A percentile compares a stretch with the other conserved stretches of the same genome.
Conservation (phyloP, 2,888 invertebrate species). For the Andrena trimmerana region DNA sequence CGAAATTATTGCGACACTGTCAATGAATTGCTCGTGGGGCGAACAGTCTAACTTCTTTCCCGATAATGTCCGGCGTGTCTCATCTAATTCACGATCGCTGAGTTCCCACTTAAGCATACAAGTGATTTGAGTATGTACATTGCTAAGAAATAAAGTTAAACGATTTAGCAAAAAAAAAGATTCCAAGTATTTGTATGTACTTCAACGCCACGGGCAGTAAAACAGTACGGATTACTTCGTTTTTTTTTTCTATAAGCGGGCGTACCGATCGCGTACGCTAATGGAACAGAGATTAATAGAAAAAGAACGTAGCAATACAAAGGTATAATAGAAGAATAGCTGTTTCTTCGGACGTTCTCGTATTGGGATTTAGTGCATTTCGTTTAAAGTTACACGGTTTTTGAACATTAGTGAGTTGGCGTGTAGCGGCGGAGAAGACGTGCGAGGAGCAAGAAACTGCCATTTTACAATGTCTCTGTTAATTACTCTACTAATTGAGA, state of each 20-base stretch:
- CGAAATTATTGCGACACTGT: slow-evolving; percentile 30
- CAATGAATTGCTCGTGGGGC: slow-evolving; percentile 31
- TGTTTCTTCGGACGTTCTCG: not conserved
- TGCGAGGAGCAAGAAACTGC: slow-evolving; percentile 62
- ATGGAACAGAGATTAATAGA: not conserved
- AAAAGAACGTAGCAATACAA: not conserved
- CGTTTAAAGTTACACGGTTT: not conserved
- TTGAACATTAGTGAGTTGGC: slow-evolving; percentile 8
- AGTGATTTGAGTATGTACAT: slow-evolving; percentile 61
- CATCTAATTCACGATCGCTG: slow-evolving; percentile 23
- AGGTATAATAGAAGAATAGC: not conserved
- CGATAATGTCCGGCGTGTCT: slow-evolving; percentile 28
- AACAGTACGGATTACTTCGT: slow-evolving; percentile 16
- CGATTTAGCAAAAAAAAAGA: slow-evolving; percentile 41
- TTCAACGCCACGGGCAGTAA: slow-evolving; percentile 29
- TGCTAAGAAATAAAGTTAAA: slow-evolving; percentile 68
- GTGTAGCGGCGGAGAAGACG: slow-evolving; percentile 24
- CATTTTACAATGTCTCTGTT: slow-evolving; percentile 68
- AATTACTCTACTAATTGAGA: slow-evolving; percentile 65
- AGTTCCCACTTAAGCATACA: slow-evolving; percentile 47
- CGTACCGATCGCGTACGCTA: not conserved
- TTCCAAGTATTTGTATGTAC: slow-evolving; percentile 44
- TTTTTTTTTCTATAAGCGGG: slow-evolving; percentile 23
- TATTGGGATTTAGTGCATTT: slow-evolving; percentile 15
- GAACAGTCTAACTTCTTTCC: slow-evolving; percentile 32